A percentile compares a stretch with the other conserved stretches of the same genome.
Evolutionary conservation across 2,113 vertebrate genomes (phyloP).

Genomic region (Taxidea taxus): DNA sequence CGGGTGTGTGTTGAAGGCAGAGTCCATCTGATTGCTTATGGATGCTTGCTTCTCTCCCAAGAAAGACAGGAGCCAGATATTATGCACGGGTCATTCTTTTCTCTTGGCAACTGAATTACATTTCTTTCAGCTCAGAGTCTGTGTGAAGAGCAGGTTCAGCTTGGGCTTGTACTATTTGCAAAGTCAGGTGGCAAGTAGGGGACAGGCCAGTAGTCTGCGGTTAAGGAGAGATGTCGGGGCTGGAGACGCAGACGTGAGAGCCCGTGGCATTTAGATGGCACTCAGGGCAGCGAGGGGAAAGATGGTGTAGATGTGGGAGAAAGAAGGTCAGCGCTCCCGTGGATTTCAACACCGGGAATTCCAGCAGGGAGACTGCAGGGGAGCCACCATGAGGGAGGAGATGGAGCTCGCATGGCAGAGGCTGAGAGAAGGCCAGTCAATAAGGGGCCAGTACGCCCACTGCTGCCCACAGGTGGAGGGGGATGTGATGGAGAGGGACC

Average conservation of each 20-base stretch:
- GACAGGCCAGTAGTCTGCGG: background rate
- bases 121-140: background rate
- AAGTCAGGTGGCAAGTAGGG: too few species aligned
- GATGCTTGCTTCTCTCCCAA: too few species aligned
- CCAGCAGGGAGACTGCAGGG: background rate
- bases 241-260: too few species aligned
- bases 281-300: background rate
- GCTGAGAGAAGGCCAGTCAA: too few species aligned
- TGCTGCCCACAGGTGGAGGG: fast-evolving
- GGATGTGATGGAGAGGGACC: fast-evolving
- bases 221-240: too few species aligned
- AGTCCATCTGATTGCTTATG: background rate
- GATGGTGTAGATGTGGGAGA: fast-evolving
- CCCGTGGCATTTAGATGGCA: fast-evolving
- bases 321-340: background rate
- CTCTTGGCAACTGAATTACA: background rate
- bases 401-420: background rate
- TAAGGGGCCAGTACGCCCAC: fast-evolving
- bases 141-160: background rate
- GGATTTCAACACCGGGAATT: background rate
- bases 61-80: background rate
- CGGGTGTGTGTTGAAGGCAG: fast-evolving
- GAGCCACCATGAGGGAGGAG: background rate
- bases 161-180: background rate
- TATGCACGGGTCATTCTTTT: too few species aligned